phyloP scores from a whole-genome alignment of 2,797 vertebrate genomes.

The Columba guinea region DNA sequence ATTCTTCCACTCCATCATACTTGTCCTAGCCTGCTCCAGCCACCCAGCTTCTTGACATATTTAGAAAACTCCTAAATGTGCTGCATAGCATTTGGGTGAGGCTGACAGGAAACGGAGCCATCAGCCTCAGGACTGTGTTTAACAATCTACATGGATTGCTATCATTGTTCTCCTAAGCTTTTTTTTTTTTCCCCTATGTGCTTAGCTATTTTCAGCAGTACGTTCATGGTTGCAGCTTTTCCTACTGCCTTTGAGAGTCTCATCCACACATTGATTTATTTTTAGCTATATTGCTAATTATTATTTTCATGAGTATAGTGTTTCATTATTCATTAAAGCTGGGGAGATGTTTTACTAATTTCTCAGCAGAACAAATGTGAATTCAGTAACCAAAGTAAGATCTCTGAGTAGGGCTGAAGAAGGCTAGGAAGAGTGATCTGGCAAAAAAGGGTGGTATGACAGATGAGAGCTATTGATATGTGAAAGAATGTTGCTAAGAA shows the following conservation, averaged over 20 bases:
- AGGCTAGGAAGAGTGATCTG: not conserved
- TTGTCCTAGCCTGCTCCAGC: not conserved
- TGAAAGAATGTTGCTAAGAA: not conserved
- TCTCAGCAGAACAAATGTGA: slow-evolving; percentile 15
- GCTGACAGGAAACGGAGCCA: not conserved
- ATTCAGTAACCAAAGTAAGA: not conserved
- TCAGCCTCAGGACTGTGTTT: not conserved
- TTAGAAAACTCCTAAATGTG: not conserved
- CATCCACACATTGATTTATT: slow-evolving; percentile 50
- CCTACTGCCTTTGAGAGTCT: slow-evolving; percentile 46
- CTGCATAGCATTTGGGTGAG: not conserved
- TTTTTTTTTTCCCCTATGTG: not conserved
- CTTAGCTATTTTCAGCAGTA: slow-evolving; percentile 58
- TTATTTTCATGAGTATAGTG: slow-evolving; percentile 6
- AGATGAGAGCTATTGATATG: not conserved
- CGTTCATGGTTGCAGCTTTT: slow-evolving; percentile 63
- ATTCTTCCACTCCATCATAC: not conserved
- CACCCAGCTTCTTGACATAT: not conserved
- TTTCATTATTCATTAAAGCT: slow-evolving; percentile 51
- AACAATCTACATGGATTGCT: not conserved
- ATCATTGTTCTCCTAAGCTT: slow-evolving; percentile 20
- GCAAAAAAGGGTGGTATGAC: not conserved
- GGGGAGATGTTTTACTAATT: slow-evolving; percentile 27
- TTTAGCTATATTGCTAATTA: slow-evolving; percentile 68
- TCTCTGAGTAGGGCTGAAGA: not conserved